Evolutionary conservation across 37 sponge, comb jelly and placozoan genomes (phyloP).

Genomic region (Cladorhizidae sp.): DNA sequence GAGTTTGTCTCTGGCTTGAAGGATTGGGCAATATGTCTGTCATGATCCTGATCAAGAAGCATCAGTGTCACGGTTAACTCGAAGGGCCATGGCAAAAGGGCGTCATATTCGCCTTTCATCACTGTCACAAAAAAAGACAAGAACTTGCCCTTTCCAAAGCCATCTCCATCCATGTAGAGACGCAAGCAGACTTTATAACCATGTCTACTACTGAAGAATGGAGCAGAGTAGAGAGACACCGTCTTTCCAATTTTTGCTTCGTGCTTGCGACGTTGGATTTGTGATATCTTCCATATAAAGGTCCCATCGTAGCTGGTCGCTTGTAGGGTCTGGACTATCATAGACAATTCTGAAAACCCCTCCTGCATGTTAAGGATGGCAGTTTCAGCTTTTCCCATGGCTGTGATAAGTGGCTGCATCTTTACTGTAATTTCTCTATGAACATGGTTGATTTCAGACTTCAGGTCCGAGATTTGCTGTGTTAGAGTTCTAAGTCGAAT

Average conservation of each 20-base stretch:
- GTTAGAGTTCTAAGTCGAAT: neutral
- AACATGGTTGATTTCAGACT: conserved; percentile 11
- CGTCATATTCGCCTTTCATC: conserved; percentile 88
- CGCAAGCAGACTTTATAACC: conserved; percentile 87
- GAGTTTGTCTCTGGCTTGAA: conserved; percentile 72
- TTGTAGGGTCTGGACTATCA: conserved; percentile 73
- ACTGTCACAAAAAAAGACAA: conserved; percentile 83
- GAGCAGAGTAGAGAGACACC: conserved; percentile 83
- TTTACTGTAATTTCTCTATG: conserved; percentile 1
- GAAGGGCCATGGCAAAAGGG: conserved; percentile 87
- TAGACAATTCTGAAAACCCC: conserved; percentile 50
- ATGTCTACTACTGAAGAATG: conserved; percentile 80
- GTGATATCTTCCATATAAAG: conserved; percentile 86
- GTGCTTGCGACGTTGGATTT: conserved; percentile 56
- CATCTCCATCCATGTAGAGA: conserved; percentile 88
- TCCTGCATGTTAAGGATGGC: conserved; percentile 54
- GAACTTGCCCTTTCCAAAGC: conserved; percentile 68
- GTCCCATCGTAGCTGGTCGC: conserved; percentile 72
- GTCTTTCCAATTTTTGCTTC: conserved; percentile 75
- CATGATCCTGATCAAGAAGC: conserved; percentile 65
- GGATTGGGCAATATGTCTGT: conserved; percentile 58
- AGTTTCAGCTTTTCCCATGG: conserved; percentile 37
- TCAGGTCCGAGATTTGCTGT: conserved; percentile 1
- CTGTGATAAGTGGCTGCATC: conserved; percentile 36
- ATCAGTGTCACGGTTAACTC: conserved; percentile 65